phyloP scores from a whole-genome alignment of 2,113 vertebrate genomes.

The Dendropsophus ebraccatus region DNA sequence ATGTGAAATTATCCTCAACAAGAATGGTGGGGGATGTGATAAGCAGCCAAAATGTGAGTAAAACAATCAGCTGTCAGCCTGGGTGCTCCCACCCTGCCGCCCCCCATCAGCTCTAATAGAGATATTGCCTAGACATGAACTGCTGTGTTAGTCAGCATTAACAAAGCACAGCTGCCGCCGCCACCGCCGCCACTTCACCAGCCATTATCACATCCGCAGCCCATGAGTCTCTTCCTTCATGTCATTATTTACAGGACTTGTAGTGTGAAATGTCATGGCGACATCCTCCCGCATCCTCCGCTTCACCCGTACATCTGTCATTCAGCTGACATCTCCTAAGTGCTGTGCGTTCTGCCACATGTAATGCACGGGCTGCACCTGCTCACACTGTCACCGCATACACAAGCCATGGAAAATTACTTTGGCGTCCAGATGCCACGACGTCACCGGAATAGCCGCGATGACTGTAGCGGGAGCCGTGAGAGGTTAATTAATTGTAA shows the following conservation, averaged over 20 bases:
- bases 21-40: not conserved
- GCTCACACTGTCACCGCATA: not conserved
- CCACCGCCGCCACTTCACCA: not conserved
- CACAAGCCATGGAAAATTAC: conserved; percentile 22
- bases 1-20: not conserved
- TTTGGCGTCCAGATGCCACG: conserved; percentile 43
- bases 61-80: not conserved
- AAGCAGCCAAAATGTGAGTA: not conserved
- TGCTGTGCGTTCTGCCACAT: conserved; percentile 25
- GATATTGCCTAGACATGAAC: not conserved
- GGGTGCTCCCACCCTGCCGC: not conserved
- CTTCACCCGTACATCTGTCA: conserved; percentile 1
- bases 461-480: not conserved
- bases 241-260: conserved; percentile 23
- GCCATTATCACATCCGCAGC: not conserved
- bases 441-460: not conserved
- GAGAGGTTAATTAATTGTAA: conserved; percentile 37
- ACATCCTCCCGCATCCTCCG: not conserved
- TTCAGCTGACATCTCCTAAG: conserved; percentile 29
- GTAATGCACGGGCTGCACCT: conserved; percentile 19
- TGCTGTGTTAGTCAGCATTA: not conserved
- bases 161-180: not conserved
- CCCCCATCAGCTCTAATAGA: not conserved
- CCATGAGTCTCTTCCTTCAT: conserved; percentile 23
- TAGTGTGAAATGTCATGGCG: conserved; percentile 25